Percentiles rank a stretch among this genome's conserved stretches.
phyloP scores from a whole-genome alignment of 2,888 invertebrate genomes.

The Papilio elwesi region DNA sequence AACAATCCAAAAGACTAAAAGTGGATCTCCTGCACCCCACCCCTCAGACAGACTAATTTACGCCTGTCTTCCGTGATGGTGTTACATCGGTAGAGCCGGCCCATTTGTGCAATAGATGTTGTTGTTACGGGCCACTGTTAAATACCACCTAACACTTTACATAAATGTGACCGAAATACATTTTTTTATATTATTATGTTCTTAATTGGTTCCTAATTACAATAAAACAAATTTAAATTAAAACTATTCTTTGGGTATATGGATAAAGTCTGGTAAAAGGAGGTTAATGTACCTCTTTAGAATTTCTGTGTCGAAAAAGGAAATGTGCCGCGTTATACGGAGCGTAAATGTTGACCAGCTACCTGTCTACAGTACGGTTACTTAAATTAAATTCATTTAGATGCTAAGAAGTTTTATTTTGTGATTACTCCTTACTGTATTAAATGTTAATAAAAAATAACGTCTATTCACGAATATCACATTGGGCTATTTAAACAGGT shows the following conservation, averaged over 20 bases:
- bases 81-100: too few species aligned
- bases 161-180: conserved; percentile 3
- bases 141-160: not conserved
- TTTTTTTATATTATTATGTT: not conserved
- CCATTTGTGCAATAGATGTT: too few species aligned
- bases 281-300: conserved; percentile 36
- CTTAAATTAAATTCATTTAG: conserved; percentile 17
- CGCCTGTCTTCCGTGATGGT: too few species aligned
- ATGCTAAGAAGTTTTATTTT: not conserved
- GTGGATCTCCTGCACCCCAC: too few species aligned
- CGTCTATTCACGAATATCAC: too few species aligned
- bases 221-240: conserved; percentile 32
- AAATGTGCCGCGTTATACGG: conserved; percentile 31
- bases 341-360: conserved; percentile 31
- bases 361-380: conserved; percentile 26
- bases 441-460: too few species aligned
- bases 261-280: conserved; percentile 33
- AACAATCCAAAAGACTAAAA: too few species aligned
- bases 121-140: too few species aligned
- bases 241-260: conserved; percentile 24
- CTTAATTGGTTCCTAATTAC: conserved; percentile 23
- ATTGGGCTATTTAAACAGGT: too few species aligned
- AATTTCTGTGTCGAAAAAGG: conserved; percentile 33
- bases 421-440: too few species aligned
- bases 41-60: too few species aligned